Evolutionary conservation across 2,797 vertebrate species (phyloP).

Genomic region (Thamnophis elegans): DNA sequence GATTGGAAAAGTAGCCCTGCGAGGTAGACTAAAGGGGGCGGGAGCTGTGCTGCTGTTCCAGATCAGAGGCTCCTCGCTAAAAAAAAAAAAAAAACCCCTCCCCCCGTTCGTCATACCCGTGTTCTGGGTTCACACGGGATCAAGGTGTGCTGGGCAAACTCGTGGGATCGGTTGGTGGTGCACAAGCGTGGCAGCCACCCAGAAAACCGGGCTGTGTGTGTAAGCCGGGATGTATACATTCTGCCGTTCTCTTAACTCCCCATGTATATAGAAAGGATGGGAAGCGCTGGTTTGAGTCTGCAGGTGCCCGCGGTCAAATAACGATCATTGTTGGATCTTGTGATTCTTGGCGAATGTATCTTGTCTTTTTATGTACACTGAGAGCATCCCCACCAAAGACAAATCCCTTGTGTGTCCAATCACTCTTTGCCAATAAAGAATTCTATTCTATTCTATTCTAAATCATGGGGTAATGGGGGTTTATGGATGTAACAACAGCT

Average conservation of each 20-base stretch:
- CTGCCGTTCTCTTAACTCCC: background rate
- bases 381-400: no score
- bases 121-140: background rate
- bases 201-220: background rate
- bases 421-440: no score
- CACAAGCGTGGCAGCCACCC: background rate
- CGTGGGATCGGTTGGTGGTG: background rate
- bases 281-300: background rate
- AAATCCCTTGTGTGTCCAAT: no score
- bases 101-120: background rate
- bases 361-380: no score
- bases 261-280: background rate
- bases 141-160: background rate
- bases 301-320: background rate
- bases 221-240: background rate
- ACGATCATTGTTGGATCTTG: no score
- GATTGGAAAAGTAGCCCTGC: background rate
- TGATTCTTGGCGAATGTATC: no score
- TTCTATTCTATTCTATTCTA: no score
- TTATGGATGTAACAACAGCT: background rate
- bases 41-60: background rate
- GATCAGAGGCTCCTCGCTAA: background rate
- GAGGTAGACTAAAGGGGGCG: no score
- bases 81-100: no score
- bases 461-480: background rate